phyloP scores from a whole-genome alignment of 1,140 invertebrate genomes.

The Drosophila pachea region DNA sequence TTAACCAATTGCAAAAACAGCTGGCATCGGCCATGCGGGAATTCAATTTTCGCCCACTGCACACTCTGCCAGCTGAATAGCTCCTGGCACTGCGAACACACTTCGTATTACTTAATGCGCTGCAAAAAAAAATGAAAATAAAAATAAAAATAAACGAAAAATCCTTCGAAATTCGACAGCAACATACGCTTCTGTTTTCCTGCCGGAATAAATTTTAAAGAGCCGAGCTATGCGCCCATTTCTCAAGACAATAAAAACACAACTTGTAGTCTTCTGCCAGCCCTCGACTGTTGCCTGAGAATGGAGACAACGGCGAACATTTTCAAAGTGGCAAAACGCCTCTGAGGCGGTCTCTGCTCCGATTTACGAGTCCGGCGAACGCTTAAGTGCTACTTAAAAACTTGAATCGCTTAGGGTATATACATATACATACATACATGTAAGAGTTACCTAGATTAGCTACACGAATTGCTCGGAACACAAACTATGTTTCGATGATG shows the following conservation, averaged over 20 bases:
- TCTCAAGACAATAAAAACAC: slow-evolving; percentile 28
- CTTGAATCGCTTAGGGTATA: slow-evolving; percentile 70
- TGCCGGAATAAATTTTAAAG: slow-evolving; percentile 40
- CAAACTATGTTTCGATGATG: slow-evolving; percentile 71
- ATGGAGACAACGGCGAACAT: slow-evolving; percentile 25
- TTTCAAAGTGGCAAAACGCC: slow-evolving; percentile 54
- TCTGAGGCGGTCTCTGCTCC: slow-evolving; percentile 38
- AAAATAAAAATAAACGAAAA: slow-evolving; percentile 8
- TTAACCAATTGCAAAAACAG: slow-evolving; percentile 75
- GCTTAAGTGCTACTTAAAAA: slow-evolving; percentile 74
- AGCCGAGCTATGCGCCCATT: slow-evolving; percentile 6
- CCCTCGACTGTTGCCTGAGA: slow-evolving; percentile 1
- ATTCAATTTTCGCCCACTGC: slow-evolving; percentile 35
- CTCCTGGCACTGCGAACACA: slow-evolving; percentile 16
- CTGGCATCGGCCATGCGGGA: slow-evolving; percentile 62
- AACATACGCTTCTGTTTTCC: no score
- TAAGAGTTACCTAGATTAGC: slow-evolving; percentile 7
- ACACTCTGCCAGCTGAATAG: slow-evolving; percentile 5
- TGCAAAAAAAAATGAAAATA: slow-evolving; percentile 48
- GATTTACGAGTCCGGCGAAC: slow-evolving; percentile 71
- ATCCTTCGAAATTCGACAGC: neutral
- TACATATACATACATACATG: slow-evolving; percentile 22
- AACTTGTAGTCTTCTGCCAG: neutral
- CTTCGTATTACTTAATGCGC: slow-evolving; percentile 60
- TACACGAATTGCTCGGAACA: slow-evolving; percentile 42